phyloP scores from a whole-genome alignment of 2,797 vertebrate genomes.

The Gallinago stenura region DNA sequence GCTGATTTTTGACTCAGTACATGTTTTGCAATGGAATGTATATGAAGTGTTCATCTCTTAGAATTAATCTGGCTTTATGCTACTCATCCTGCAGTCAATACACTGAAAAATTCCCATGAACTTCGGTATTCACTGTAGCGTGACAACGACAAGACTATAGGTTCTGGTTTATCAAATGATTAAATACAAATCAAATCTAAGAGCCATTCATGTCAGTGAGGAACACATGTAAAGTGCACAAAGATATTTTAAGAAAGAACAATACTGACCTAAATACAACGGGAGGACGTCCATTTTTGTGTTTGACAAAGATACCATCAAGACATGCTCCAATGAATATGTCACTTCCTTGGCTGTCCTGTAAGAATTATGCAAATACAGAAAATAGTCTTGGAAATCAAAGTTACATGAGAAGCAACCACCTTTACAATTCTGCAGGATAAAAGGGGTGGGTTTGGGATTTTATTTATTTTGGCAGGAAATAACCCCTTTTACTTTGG shows the following conservation, averaged over 20 bases:
- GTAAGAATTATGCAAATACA: conserved; percentile 10
- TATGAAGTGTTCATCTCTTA: background rate
- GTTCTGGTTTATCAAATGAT: background rate
- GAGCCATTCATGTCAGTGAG: background rate
- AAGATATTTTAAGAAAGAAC: background rate
- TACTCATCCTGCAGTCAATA: background rate
- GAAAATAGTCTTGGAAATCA: background rate
- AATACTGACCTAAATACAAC: conserved; percentile 88
- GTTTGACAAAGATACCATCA: conserved; percentile 96
- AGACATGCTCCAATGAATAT: conserved; percentile 93
- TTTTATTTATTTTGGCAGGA: background rate
- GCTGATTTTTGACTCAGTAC: background rate
- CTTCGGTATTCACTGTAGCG: background rate
- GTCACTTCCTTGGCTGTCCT: conserved; percentile 95
- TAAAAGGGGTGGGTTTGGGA: background rate
- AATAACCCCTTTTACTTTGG: background rate
- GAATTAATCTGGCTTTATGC: background rate
- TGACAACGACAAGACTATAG: rapidly evolving
- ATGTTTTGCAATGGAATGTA: background rate
- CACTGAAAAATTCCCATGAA: background rate
- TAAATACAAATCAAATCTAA: background rate
- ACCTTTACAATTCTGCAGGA: background rate
- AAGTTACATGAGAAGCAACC: background rate
- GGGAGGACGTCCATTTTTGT: conserved; percentile 91
- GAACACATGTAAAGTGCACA: background rate